Base-by-base conservation (phyloP, 2,888 invertebrate genomes). In the Iphiclides podalirius region DNA sequence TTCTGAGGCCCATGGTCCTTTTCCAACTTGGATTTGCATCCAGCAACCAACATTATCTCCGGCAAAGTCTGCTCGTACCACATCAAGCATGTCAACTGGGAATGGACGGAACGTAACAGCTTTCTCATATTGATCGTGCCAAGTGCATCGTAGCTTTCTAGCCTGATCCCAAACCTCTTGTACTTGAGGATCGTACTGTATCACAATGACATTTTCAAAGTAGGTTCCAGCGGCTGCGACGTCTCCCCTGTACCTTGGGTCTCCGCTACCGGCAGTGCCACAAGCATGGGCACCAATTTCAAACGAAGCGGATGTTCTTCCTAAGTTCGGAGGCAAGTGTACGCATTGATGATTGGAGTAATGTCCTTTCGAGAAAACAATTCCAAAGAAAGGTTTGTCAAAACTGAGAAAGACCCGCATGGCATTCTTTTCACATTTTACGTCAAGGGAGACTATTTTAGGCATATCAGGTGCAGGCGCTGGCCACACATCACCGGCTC, bases 141-240 rank as follows among this genome's bases (percentile, higher is more conserved):
- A 98, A 0, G 97, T 97, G 80, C 97, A 97, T 9, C 97, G 91
- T 15, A 97, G 75, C 74, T 97, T 97, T 44, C 97, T 90, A 0
- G 97, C 97, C 77, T 97, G 96, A 86, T 97, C 97, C 97, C 97
- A 97, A 1, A 96, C 96, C 84, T 97, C 97, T 80, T 97, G 97
- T 0, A 97, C 96, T 85, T 95, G 94, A 1, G 96, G 96, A 79
- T 97, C 97, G 68, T 97, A 97, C 71, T 97, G 97, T 51, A 97
- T 93, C 11, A 97, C 96, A 61, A 97, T 95, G 40, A 96, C 96
- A 66, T 97, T 97, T 84, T 97, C 97, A 64, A 97, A 97, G 77
- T 94, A 97, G 1, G 96, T 96, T 4, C 97, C 97, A 1, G 96
- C 95, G 0, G 96, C 96, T 0, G 95, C 94, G 50, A 96, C 95